These are phyloP conservation scores for Seira musarum DNA, from an alignment of 2,888 invertebrate genomes.

Conservation along the genomic window DNA sequence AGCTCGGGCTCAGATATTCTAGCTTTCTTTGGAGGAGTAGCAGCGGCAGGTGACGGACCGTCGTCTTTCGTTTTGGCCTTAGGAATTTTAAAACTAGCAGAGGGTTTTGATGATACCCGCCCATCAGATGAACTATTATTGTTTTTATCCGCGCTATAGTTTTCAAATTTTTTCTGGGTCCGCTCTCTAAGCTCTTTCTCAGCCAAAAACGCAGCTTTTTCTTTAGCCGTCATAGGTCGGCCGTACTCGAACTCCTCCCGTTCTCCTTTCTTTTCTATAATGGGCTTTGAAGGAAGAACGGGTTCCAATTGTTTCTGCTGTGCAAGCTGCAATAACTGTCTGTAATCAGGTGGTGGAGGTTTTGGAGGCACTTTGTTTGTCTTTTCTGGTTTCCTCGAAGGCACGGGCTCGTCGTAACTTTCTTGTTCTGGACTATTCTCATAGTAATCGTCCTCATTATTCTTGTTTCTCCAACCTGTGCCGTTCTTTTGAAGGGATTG, in stretches of 20 bases:
- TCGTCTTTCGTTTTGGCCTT: conserved; percentile 34
- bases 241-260: conserved; percentile 75
- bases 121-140: conserved; percentile 29
- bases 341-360: conserved; percentile 84
- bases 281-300: conserved; percentile 29
- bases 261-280: conserved; percentile 34
- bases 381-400: conserved; percentile 73
- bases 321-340: conserved; percentile 80
- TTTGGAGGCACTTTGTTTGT: conserved; percentile 72
- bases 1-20: conserved; percentile 19
- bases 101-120: no score
- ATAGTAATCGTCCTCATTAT: conserved; percentile 70
- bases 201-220: conserved; percentile 82
- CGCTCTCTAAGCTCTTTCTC: conserved; percentile 78
- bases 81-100: conserved; percentile 58
- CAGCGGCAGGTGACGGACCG: conserved; percentile 11
- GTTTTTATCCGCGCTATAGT: conserved; percentile 60
- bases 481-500: conserved; percentile 54
- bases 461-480: conserved; percentile 29
- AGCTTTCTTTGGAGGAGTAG: no score
- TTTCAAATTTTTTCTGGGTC: conserved; percentile 63
- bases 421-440: conserved; percentile 70
- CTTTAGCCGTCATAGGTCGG: conserved; percentile 85
- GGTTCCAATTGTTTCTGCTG: conserved; percentile 66
- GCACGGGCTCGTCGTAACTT: conserved; percentile 71